Conservation (phyloP, 2,797 vertebrate genomes). For the Steatocranus sp. region DNA sequence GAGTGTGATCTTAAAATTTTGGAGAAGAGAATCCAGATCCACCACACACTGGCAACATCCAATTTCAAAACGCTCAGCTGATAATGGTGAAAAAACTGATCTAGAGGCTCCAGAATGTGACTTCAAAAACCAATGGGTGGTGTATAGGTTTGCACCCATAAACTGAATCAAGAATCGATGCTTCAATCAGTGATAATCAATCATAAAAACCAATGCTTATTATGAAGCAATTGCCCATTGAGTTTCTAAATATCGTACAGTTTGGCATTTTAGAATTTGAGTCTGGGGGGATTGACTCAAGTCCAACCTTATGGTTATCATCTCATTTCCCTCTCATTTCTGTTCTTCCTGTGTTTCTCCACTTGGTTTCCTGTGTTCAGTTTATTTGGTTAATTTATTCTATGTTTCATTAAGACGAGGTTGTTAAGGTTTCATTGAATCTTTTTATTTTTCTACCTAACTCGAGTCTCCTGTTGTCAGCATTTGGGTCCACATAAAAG, state of each 20-base stretch:
- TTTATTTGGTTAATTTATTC: not conserved
- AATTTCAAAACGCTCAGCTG: not conserved
- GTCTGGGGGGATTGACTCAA: not conserved
- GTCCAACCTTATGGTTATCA: not conserved
- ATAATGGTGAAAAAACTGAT: not conserved
- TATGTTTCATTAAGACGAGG: not conserved
- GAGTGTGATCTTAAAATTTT: not conserved
- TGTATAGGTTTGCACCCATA: not conserved
- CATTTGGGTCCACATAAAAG: not conserved
- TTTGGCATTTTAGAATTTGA: not conserved
- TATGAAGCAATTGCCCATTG: not conserved
- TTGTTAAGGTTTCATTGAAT: not conserved
- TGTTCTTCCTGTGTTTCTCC: not conserved
- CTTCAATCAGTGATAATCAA: not conserved
- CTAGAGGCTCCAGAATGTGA: not conserved
- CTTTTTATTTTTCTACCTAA: not conserved
- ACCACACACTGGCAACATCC: not conserved
- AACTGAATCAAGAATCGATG: not conserved
- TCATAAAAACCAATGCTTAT: not conserved
- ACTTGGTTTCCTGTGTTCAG: not conserved
- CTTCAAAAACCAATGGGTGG: not conserved
- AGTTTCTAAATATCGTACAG: fast-evolving
- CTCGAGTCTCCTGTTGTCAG: not conserved
- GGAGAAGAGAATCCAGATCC: not conserved
- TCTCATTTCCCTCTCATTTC: not conserved